phyloP scores from a whole-genome alignment of 2,113 vertebrate species.

The Pollachius pollachius region DNA sequence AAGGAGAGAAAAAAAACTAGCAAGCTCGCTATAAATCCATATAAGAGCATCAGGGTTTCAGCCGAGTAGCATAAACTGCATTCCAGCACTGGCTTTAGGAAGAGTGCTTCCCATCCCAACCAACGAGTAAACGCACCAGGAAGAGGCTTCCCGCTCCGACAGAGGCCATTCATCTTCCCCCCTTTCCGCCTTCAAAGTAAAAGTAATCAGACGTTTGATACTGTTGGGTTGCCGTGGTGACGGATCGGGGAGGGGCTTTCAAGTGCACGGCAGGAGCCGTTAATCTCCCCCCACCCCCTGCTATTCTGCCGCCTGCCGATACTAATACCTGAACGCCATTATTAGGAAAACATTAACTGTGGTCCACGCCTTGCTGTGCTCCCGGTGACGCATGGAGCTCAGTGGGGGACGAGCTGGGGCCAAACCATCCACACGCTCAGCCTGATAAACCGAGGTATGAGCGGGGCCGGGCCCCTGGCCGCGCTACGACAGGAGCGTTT shows the following conservation, averaged over 20 bases:
- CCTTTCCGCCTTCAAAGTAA: not conserved
- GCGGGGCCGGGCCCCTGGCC: too few species aligned
- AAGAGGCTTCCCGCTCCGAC: not conserved
- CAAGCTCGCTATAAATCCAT: not conserved
- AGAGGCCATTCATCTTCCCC: not conserved
- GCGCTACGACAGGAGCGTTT: too few species aligned
- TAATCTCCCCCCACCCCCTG: not conserved
- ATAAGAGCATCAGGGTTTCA: constrained; percentile 1
- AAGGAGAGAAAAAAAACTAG: not conserved
- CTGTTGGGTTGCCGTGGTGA: not conserved
- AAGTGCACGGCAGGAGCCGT: not conserved
- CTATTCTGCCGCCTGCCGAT: not conserved
- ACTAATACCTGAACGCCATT: not conserved
- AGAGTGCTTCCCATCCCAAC: not conserved
- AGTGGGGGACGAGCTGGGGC: too few species aligned
- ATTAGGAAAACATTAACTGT: not conserved
- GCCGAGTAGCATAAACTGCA: constrained; percentile 2
- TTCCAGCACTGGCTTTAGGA: not conserved
- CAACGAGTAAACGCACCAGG: not conserved
- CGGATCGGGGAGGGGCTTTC: not conserved
- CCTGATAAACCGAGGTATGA: too few species aligned
- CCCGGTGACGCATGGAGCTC: not conserved
- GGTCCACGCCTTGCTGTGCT: not conserved
- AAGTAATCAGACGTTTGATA: too few species aligned
- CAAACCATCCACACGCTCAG: too few species aligned